These are phyloP conservation scores for Prunella himalayana DNA, from an alignment of 2,113 vertebrate species.

Conservation along the genomic window DNA sequence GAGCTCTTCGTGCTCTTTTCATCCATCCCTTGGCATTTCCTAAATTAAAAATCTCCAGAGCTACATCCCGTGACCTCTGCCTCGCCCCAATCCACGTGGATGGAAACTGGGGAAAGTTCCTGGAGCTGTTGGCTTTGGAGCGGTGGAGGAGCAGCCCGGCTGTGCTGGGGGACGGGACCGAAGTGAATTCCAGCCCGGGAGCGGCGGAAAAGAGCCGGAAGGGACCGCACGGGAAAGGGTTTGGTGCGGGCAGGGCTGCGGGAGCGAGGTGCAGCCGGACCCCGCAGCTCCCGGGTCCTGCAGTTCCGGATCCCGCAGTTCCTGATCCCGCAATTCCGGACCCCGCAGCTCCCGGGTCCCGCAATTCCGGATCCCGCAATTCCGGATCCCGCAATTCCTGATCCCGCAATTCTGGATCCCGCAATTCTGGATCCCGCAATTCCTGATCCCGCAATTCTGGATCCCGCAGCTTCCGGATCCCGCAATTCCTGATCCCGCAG, in stretches of 20 bases:
- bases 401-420: fast-evolving
- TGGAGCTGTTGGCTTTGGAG: not conserved
- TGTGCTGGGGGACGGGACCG: not conserved
- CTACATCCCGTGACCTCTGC: fast-evolving
- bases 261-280: not conserved
- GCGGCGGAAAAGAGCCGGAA: fast-evolving
- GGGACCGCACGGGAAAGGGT: fast-evolving
- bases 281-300: not conserved
- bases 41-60: not conserved
- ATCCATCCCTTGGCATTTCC: not conserved
- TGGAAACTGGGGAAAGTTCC: fast-evolving
- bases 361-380: not conserved
- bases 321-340: fast-evolving
- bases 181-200: fast-evolving
- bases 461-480: fast-evolving
- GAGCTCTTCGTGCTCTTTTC: not conserved
- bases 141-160: fast-evolving
- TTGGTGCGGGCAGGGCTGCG: fast-evolving
- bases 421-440: fast-evolving
- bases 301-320: no score
- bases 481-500: no score
- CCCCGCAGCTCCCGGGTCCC: not conserved
- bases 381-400: fast-evolving
- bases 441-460: not conserved
- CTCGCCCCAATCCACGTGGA: fast-evolving